These are phyloP conservation scores for Dendrocincla fuliginosa DNA, from an alignment of 2,797 vertebrate genomes.

Conservation along the genomic window DNA sequence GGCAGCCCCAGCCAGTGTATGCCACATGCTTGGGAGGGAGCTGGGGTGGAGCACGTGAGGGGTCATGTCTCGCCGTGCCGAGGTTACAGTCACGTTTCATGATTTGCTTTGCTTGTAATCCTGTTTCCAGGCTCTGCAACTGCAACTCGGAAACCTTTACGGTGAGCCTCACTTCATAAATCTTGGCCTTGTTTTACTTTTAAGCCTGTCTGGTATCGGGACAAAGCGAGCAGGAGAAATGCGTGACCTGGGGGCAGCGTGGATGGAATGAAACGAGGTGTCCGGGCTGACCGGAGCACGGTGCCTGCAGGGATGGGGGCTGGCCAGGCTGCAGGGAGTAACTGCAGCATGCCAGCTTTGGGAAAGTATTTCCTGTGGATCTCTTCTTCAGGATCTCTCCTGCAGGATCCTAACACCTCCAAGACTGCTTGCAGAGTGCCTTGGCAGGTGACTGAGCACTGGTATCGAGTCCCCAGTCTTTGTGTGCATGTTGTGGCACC, in stretches of 20 bases:
- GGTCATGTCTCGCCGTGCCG: neutral
- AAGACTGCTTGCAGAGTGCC: neutral
- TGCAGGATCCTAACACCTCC: neutral
- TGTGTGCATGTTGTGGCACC: neutral
- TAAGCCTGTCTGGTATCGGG: conserved; percentile 8
- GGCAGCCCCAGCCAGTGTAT: neutral
- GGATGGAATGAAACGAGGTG: neutral
- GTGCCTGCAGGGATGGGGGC: neutral
- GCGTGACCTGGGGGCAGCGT: accelerated
- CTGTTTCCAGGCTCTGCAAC: conserved; percentile 17
- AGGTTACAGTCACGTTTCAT: neutral
- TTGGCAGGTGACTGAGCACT: neutral
- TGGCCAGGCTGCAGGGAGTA: neutral
- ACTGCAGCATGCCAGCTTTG: neutral
- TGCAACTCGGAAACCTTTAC: neutral
- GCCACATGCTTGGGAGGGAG: neutral
- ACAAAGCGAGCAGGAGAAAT: neutral
- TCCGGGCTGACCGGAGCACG: neutral
- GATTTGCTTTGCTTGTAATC: conserved; percentile 31
- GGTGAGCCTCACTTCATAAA: conserved; percentile 19
- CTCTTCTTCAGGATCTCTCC: neutral
- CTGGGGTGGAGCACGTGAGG: neutral
- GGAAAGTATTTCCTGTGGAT: neutral
- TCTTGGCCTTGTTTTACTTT: conserved; percentile 36
- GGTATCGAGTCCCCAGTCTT: neutral